phyloP scores from a whole-genome alignment of 2,888 invertebrate genomes.

The Cyclophora albipunctata region DNA sequence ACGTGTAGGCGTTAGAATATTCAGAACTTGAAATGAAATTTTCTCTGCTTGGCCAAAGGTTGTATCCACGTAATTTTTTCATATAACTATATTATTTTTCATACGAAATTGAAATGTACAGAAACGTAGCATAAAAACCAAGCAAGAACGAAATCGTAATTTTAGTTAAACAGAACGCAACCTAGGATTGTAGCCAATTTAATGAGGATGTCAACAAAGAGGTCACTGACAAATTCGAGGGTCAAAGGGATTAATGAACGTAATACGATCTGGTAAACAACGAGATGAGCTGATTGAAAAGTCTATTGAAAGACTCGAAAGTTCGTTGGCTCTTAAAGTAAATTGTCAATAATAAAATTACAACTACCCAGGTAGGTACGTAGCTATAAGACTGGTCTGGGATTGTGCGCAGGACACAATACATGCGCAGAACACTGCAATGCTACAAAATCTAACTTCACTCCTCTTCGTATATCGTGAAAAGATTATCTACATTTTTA shows the following conservation, averaged over 20 bases:
- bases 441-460: conserved; percentile 68
- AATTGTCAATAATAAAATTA: conserved; percentile 60
- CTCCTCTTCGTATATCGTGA: conserved; percentile 42
- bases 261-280: no score
- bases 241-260: no score
- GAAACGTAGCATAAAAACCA: no score
- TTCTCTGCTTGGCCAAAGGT: no score
- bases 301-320: conserved; percentile 13
- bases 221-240: not conserved
- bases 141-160: no score
- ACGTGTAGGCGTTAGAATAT: no score
- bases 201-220: conserved; percentile 29
- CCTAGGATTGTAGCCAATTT: conserved; percentile 5
- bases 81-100: no score
- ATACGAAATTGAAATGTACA: no score
- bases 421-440: conserved; percentile 71
- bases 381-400: conserved; percentile 27
- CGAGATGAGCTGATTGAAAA: conserved; percentile 10
- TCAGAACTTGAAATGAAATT: no score
- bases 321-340: conserved; percentile 52
- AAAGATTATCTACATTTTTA: conserved; percentile 42
- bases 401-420: conserved; percentile 57
- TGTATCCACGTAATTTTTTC: no score
- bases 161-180: conserved; percentile 20
- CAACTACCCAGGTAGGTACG: conserved; percentile 33